phyloP scores from a whole-genome alignment of 2,113 vertebrate genomes.

The Chamaea fasciata region DNA sequence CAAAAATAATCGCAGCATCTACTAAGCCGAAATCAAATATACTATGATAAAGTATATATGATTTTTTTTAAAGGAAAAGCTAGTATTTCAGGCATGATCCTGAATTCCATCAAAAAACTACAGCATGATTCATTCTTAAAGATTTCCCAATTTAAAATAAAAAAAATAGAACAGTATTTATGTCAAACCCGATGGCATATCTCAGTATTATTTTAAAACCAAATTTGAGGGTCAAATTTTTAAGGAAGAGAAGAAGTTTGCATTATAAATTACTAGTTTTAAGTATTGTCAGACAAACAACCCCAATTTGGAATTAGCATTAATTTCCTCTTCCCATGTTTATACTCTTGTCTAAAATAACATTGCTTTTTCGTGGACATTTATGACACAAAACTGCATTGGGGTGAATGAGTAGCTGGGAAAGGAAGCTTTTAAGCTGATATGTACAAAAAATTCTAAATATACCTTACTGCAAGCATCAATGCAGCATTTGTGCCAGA shows the following conservation, averaged over 20 bases:
- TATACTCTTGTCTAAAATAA: neutral
- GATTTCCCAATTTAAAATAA: neutral
- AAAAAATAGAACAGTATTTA: neutral
- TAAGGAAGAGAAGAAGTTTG: neutral
- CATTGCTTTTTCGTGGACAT: fast-evolving
- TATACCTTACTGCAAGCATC: neutral
- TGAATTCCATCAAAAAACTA: neutral
- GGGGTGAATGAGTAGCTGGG: neutral
- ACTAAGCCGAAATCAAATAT: neutral
- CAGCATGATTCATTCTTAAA: neutral
- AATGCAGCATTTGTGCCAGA: neutral
- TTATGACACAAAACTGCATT: neutral
- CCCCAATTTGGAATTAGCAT: neutral
- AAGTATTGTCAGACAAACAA: neutral
- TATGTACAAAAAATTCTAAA: neutral
- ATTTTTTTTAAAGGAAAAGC: neutral
- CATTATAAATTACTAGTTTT: neutral
- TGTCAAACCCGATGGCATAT: neutral
- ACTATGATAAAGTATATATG: neutral
- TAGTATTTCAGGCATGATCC: neutral
- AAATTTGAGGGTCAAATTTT: neutral
- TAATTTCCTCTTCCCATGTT: neutral
- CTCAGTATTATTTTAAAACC: neutral
- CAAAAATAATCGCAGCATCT: conserved; percentile 2
- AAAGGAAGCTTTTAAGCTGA: neutral